phyloP scores from a whole-genome alignment of 1,140 invertebrate genomes.

The Paralvinella palmiformis region DNA sequence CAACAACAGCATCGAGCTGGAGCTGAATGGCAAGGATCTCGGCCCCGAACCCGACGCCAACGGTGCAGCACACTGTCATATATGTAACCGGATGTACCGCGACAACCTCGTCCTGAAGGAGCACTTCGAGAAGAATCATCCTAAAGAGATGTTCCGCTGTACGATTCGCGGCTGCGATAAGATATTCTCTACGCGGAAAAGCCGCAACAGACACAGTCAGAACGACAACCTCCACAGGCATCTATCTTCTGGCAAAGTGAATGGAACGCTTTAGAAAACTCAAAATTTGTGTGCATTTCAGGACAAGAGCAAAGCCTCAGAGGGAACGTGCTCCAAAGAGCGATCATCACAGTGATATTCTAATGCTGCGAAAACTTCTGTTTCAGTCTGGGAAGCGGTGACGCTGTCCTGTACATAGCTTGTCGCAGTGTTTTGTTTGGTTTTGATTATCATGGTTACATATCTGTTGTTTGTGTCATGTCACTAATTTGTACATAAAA shows the following conservation, averaged over 20 bases:
- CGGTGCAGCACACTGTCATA: conserved; percentile 60
- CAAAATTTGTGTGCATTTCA: too few relatives aligned
- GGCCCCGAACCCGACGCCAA: conserved; percentile 48
- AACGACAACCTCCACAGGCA: conserved; percentile 46
- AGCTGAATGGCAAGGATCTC: conserved; percentile 2
- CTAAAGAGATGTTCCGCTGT: conserved; percentile 63
- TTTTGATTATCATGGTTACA: too few relatives aligned
- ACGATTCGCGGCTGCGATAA: conserved; percentile 72
- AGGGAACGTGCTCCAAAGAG: too few relatives aligned
- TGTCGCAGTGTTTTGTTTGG: too few relatives aligned
- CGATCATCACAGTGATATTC: too few relatives aligned
- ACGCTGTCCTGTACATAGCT: too few relatives aligned
- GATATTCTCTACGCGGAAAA: conserved; percentile 70
- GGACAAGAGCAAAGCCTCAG: too few relatives aligned
- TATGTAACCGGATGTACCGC: conserved; percentile 60
- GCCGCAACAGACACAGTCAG: conserved; percentile 65
- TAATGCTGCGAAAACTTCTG: too few relatives aligned
- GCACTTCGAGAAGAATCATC: conserved; percentile 63
- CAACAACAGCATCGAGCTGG: neutral
- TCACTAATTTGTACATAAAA: too few relatives aligned
- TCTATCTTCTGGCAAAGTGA: conserved; percentile 14
- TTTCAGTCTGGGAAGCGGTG: too few relatives aligned
- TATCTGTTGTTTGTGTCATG: too few relatives aligned
- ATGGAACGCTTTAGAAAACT: too few relatives aligned
- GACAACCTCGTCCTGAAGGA: conserved; percentile 59